Percentiles rank a stretch among this genome's conserved stretches.
Evolutionary conservation across 2,888 invertebrate species (phyloP).

Genomic region (Pachydiplax longipennis): DNA sequence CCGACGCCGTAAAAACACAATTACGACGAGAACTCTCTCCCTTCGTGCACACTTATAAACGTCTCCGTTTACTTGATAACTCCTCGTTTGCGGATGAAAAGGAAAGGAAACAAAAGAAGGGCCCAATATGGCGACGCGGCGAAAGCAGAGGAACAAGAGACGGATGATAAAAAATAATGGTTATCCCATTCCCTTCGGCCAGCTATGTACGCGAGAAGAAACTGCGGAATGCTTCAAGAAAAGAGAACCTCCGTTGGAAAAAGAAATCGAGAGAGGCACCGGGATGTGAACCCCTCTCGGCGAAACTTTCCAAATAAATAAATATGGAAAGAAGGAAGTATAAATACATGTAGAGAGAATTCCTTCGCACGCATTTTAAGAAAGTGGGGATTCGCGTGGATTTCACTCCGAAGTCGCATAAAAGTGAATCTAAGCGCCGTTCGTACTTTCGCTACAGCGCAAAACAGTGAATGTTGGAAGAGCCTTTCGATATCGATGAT

Average conservation of each 20-base stretch:
- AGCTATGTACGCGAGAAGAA: background rate
- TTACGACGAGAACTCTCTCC: background rate
- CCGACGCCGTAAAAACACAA: background rate
- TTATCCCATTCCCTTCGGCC: background rate
- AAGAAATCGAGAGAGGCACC: background rate
- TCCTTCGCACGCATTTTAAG: background rate
- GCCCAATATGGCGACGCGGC: no score
- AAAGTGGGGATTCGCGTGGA: background rate
- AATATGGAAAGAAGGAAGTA: background rate
- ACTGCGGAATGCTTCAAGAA: background rate
- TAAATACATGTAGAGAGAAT: no score
- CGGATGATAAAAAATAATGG: background rate
- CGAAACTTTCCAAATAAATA: background rate
- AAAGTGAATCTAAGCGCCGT: background rate
- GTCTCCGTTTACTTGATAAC: background rate
- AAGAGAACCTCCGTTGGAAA: background rate
- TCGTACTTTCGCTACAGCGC: background rate
- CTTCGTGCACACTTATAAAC: background rate
- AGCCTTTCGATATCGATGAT: no score
- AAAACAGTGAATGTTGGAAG: no score
- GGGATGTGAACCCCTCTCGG: background rate
- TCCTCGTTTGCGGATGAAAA: background rate
- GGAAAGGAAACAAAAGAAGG: background rate
- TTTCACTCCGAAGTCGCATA: background rate
- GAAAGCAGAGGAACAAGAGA: background rate